phyloP scores from a whole-genome alignment of 2,888 invertebrate genomes.

The Andrena hattorfiana region DNA sequence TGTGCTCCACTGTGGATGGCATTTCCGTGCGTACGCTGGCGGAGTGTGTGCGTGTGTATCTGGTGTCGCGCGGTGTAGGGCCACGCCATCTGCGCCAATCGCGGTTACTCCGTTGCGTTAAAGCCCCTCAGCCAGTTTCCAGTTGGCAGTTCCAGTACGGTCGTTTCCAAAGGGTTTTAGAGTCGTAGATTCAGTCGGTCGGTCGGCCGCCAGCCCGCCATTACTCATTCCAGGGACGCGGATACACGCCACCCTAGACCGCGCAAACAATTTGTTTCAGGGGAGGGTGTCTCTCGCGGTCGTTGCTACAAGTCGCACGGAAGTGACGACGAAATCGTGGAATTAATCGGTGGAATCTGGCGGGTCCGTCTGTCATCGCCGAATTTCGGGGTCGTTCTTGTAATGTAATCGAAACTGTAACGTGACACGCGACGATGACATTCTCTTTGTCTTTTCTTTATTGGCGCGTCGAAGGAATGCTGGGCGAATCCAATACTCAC shows the following conservation, averaged over 20 bases:
- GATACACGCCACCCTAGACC: slow-evolving; percentile 69
- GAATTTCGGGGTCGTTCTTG: neutral
- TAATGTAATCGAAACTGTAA: no score
- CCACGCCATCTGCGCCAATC: slow-evolving; percentile 82
- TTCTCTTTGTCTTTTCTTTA: no score
- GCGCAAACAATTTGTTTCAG: slow-evolving; percentile 76
- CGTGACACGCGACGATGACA: no score
- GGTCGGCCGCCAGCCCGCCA: slow-evolving; percentile 72
- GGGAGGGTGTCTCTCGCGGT: slow-evolving; percentile 71
- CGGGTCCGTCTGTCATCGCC: neutral
- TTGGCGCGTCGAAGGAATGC: no score
- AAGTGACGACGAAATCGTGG: slow-evolving; percentile 73
- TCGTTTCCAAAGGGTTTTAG: slow-evolving; percentile 73
- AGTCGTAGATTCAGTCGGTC: slow-evolving; percentile 76
- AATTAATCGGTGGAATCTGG: slow-evolving; percentile 54
- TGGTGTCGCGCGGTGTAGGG: slow-evolving; percentile 53
- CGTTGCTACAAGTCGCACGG: slow-evolving; percentile 67
- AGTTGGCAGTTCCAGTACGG: slow-evolving; percentile 72
- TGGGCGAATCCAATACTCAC: neutral
- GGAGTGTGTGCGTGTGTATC: slow-evolving; percentile 15
- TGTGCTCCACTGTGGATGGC: slow-evolving; percentile 20
- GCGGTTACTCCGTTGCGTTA: slow-evolving; percentile 74
- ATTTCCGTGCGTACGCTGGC: neutral
- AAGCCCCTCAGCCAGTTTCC: slow-evolving; percentile 77
- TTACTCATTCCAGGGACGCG: slow-evolving; percentile 74